Evolutionary conservation across 2,888 invertebrate species (phyloP).

Genomic region (Eupithecia abbreviata): DNA sequence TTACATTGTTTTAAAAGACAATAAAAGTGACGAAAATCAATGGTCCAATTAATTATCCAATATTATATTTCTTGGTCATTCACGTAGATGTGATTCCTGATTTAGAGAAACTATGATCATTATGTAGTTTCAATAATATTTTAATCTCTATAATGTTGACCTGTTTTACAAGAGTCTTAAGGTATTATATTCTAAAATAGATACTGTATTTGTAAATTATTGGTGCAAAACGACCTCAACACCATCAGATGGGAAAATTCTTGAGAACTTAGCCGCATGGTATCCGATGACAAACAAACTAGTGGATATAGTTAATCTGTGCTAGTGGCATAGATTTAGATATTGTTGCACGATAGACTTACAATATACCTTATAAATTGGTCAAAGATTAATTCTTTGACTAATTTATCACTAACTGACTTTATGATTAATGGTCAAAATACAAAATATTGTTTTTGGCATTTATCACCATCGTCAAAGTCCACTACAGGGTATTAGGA

Average conservation of each 20-base stretch:
- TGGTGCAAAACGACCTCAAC: conserved; percentile 15
- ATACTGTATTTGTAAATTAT: conserved; percentile 7
- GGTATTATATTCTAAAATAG: neutral
- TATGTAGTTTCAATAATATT: no score
- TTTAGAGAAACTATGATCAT: no score
- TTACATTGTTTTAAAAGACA: neutral
- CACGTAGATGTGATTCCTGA: no score
- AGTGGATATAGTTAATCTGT: neutral
- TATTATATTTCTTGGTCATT: no score
- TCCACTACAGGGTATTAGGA: no score
- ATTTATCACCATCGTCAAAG: no score
- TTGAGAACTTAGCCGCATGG: conserved; percentile 3
- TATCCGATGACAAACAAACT: conserved; percentile 10
- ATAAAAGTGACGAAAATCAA: neutral
- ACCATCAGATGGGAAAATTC: conserved; percentile 15
- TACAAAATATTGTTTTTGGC: no score
- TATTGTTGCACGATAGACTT: neutral
- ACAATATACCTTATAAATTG: neutral
- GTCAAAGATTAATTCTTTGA: no score
- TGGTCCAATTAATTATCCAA: neutral
- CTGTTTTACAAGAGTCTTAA: neutral
- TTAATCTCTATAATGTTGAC: neutral
- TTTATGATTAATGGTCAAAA: no score
- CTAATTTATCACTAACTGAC: no score
- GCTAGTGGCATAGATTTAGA: neutral